Evolutionary conservation across 2,888 invertebrate genomes (phyloP).

Genomic region (Pseudoips prasinana): DNA sequence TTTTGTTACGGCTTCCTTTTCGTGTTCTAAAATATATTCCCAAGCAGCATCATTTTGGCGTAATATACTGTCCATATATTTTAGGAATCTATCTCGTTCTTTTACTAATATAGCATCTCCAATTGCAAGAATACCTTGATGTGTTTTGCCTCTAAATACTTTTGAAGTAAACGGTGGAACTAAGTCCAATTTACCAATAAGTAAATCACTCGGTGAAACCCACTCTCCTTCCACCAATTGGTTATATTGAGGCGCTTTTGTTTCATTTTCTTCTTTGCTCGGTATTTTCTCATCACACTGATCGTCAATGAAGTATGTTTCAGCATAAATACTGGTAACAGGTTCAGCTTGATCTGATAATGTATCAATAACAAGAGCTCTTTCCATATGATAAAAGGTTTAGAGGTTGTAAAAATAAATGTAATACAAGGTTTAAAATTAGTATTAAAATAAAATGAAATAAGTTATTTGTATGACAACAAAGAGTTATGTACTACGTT

Average conservation of each 20-base stretch:
- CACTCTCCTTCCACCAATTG: slow-evolving; percentile 38
- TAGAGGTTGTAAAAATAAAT: no score
- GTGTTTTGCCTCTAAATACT: slow-evolving; percentile 65
- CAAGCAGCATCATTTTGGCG: slow-evolving; percentile 62
- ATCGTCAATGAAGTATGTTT: slow-evolving; percentile 56
- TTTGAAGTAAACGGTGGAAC: slow-evolving; percentile 71
- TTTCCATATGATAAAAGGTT: slow-evolving; percentile 36
- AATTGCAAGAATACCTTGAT: slow-evolving; percentile 65
- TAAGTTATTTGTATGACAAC: no score
- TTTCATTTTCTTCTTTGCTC: slow-evolving; percentile 6
- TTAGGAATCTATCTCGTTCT: slow-evolving; percentile 48
- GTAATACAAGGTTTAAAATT: no score
- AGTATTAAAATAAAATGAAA: no score
- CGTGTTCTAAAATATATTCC: slow-evolving; percentile 53
- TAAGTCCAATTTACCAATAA: slow-evolving; percentile 60
- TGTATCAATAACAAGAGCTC: slow-evolving; percentile 39
- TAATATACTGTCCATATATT: slow-evolving; percentile 40
- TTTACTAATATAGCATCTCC: slow-evolving; percentile 53
- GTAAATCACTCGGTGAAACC: slow-evolving; percentile 68
- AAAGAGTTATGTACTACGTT: no score
- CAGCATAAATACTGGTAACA: slow-evolving; percentile 61
- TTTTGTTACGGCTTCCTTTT: slow-evolving; percentile 44
- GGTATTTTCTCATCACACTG: slow-evolving; percentile 34
- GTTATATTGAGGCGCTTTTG: slow-evolving; percentile 1
- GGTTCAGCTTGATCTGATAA: slow-evolving; percentile 39